phyloP scores from a whole-genome alignment of 2,888 invertebrate species.

The Heliconius erato region DNA sequence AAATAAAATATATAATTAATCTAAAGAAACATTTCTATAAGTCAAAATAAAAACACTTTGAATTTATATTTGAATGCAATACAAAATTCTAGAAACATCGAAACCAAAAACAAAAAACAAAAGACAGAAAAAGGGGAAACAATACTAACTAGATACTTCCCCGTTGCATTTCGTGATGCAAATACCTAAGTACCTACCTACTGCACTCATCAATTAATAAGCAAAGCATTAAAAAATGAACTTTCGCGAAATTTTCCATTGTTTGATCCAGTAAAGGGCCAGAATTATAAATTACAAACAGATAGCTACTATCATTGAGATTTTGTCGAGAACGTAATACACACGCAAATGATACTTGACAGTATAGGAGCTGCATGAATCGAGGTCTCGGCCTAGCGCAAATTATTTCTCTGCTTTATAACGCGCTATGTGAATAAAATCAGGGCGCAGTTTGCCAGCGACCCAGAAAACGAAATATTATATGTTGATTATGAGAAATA shows the following conservation, averaged over 20 bases:
- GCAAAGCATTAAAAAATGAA: slow-evolving; percentile 10
- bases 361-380: slow-evolving; percentile 31
- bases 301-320: slow-evolving; percentile 22
- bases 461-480: slow-evolving; percentile 30
- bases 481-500: slow-evolving; percentile 13
- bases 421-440: slow-evolving; percentile 40
- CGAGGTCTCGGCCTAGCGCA: slow-evolving; percentile 37
- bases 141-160: not conserved
- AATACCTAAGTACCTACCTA: not conserved
- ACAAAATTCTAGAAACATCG: no score
- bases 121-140: not conserved
- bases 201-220: not conserved
- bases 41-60: no score
- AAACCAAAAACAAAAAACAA: not conserved
- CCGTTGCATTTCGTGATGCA: not conserved
- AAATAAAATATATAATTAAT: no score
- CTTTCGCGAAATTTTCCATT: slow-evolving; percentile 13
- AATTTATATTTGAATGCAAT: no score
- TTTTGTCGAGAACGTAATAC: slow-evolving; percentile 36
- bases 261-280: slow-evolving; percentile 12
- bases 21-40: no score
- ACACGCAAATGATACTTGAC: slow-evolving; percentile 35
- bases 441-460: slow-evolving; percentile 29
- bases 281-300: slow-evolving; percentile 18
- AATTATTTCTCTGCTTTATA: slow-evolving; percentile 40